Conservation (phyloP, 92 coral and sea anemone species). For the Phenganax subtilis region DNA sequence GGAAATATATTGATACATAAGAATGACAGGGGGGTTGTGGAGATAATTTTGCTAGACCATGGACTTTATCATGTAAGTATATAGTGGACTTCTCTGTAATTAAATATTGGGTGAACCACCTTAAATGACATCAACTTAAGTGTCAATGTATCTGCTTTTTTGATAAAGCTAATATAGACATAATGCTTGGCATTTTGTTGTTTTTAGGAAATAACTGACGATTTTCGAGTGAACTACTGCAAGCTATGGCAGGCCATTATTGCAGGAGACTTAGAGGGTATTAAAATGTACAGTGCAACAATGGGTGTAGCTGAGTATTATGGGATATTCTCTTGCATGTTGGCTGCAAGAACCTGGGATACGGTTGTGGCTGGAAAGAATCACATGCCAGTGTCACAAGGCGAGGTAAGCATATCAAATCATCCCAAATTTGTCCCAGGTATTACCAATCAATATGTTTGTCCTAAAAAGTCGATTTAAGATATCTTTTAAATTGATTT, state of each 20-base stretch:
- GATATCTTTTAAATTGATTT: too few relatives aligned
- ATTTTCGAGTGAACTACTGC: constrained; percentile 89
- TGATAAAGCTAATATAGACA: too few relatives aligned
- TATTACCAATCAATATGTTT: too few relatives aligned
- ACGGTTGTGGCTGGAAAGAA: constrained; percentile 80
- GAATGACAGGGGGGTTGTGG: constrained; percentile 59
- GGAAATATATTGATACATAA: constrained; percentile 83
- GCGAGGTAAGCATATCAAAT: constrained; percentile 58
- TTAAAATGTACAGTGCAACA: constrained; percentile 68
- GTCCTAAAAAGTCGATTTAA: too few relatives aligned
- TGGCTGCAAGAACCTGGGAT: constrained; percentile 93
- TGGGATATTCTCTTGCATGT: constrained; percentile 85
- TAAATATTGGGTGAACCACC: background rate
- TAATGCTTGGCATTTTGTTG: background rate
- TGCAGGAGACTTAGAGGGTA: constrained; percentile 78
- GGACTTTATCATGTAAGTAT: constrained; percentile 83
- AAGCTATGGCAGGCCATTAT: constrained; percentile 94
- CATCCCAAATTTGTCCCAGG: too few relatives aligned
- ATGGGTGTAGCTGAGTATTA: constrained; percentile 85
- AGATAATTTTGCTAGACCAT: constrained; percentile 88
- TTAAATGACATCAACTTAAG: too few relatives aligned
- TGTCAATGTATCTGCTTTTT: too few relatives aligned
- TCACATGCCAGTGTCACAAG: constrained; percentile 62
- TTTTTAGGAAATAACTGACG: constrained; percentile 62
- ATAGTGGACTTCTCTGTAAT: too few relatives aligned